Conservation (phyloP, 2,113 vertebrate species). For the Hymenochirus boettgeri region DNA sequence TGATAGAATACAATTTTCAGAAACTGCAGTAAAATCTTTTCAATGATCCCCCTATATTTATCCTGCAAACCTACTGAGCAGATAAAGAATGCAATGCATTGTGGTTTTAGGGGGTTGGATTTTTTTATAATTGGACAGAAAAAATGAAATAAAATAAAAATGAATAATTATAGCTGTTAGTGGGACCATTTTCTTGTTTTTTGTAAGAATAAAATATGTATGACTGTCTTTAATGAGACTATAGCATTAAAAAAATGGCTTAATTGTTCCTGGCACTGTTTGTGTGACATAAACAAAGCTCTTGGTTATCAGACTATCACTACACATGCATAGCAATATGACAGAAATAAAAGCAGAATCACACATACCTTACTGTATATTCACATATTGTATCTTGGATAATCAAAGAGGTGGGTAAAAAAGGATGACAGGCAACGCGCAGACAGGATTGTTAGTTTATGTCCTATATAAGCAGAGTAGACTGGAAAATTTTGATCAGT, state of each 20-base stretch:
- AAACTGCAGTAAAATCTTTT: too few relatives aligned
- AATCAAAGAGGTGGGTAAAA: constrained; percentile 68
- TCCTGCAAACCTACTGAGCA: too few relatives aligned
- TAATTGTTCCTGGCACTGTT: constrained; percentile 4
- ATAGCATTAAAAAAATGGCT: constrained; percentile 8
- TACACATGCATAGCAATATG: constrained; percentile 10
- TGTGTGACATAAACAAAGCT: background rate
- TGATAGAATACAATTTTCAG: too few relatives aligned
- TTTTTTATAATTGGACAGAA: too few relatives aligned
- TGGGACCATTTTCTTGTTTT: too few relatives aligned
- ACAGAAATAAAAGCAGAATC: constrained; percentile 18
- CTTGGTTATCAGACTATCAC: constrained; percentile 2
- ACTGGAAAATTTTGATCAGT: constrained; percentile 99
- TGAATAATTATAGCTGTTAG: too few relatives aligned
- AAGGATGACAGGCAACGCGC: constrained; percentile 77
- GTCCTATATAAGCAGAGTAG: constrained; percentile 81
- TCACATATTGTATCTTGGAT: constrained; percentile 59
- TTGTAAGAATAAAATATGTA: too few relatives aligned
- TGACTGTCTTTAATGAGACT: background rate
- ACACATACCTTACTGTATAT: constrained; percentile 45
- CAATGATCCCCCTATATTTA: too few relatives aligned
- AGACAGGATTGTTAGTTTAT: constrained; percentile 93
- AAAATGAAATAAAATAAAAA: too few relatives aligned
- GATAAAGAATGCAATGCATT: too few relatives aligned
- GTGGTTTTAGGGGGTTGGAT: too few relatives aligned